These are phyloP conservation scores for Nerophis ophidion DNA, from an alignment of 2,113 vertebrate genomes.

Conservation along the genomic window DNA sequence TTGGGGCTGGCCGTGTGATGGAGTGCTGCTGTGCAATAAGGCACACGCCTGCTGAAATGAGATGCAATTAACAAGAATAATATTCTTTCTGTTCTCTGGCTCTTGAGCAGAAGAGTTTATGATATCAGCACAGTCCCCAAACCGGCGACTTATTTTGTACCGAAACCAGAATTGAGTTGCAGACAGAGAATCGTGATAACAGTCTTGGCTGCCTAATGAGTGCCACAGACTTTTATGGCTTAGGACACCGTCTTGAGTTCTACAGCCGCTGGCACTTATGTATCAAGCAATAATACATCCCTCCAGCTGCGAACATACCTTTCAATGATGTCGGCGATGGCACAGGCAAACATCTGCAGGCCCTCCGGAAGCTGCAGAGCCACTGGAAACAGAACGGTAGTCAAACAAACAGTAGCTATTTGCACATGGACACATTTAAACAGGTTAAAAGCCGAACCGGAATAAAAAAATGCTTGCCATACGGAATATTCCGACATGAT, in stretches of 20 bases:
- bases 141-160: slow-evolving; percentile 45
- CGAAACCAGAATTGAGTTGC: slow-evolving; percentile 40
- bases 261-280: background rate
- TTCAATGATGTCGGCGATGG: slow-evolving; percentile 91
- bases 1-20: slow-evolving; percentile 22
- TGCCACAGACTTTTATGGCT: slow-evolving; percentile 3
- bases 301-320: slow-evolving; percentile 65
- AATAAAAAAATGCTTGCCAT: no score
- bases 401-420: slow-evolving; percentile 19
- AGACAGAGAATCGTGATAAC: slow-evolving; percentile 46
- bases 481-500: no score
- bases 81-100: slow-evolving; percentile 42
- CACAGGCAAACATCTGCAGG: slow-evolving; percentile 95
- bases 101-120: slow-evolving; percentile 29
- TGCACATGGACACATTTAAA: no score
- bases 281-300: slow-evolving; percentile 1
- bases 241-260: slow-evolving; percentile 11
- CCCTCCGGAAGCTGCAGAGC: slow-evolving; percentile 97
- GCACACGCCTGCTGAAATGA: slow-evolving; percentile 37
- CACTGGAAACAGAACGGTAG: slow-evolving; percentile 68
- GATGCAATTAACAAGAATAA: slow-evolving; percentile 66
- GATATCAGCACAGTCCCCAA: slow-evolving; percentile 42
- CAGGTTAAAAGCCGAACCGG: no score
- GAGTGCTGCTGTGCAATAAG: slow-evolving; percentile 34
- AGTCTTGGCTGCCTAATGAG: slow-evolving; percentile 38